These are phyloP conservation scores for Gila orcuttii DNA, from an alignment of 2,113 vertebrate species.

Conservation along the genomic window DNA sequence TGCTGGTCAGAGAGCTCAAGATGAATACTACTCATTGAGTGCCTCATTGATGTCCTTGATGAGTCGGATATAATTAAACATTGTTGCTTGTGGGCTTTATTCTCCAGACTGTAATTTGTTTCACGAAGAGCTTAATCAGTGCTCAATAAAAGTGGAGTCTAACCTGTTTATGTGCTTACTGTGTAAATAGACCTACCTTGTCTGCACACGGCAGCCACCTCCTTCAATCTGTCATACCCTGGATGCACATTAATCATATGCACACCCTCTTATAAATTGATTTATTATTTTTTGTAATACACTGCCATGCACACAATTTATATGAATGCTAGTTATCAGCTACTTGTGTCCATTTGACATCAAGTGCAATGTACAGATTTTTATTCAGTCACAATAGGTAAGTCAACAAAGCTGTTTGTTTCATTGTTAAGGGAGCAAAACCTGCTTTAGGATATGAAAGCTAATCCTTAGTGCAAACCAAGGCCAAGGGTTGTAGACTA, in stretches of 20 bases:
- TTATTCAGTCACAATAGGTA: background rate
- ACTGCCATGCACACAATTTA: background rate
- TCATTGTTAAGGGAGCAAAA: background rate
- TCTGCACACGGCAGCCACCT: background rate
- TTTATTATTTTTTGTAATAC: background rate
- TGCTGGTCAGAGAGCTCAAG: constrained; percentile 28
- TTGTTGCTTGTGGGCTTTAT: constrained; percentile 21
- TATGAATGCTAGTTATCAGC: background rate
- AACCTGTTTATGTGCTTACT: constrained; percentile 14
- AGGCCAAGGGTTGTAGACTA: no score
- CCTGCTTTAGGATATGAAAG: background rate
- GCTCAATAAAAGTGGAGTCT: constrained; percentile 6
- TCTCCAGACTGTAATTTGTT: constrained; percentile 34
- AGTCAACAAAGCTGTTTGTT: constrained; percentile 14
- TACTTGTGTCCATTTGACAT: background rate
- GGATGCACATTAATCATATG: background rate
- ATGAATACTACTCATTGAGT: constrained; percentile 28
- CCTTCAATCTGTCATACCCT: constrained; percentile 21
- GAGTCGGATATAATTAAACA: constrained; percentile 47
- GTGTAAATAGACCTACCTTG: constrained; percentile 16
- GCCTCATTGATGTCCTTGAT: constrained; percentile 44
- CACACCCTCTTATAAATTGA: background rate
- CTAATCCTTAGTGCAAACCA: background rate
- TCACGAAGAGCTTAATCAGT: constrained; percentile 43
- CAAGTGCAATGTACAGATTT: background rate